A percentile compares a stretch with the other conserved stretches of the same genome.
Evolutionary conservation across 2,797 vertebrate genomes (phyloP).

Genomic region (Manis pentadactyla): DNA sequence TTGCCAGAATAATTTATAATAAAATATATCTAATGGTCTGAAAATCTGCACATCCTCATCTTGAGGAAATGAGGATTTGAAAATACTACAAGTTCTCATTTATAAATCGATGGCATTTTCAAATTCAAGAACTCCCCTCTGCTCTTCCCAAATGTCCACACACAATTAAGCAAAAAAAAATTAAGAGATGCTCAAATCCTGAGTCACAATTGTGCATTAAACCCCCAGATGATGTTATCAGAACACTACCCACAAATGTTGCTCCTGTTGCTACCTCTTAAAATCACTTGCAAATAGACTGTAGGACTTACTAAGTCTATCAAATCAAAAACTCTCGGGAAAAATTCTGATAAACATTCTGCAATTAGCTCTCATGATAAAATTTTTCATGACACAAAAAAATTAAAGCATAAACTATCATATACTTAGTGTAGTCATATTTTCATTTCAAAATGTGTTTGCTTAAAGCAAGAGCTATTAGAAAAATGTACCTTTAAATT

Average conservation of each 20-base stretch:
- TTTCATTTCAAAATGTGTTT: neutral
- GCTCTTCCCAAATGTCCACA: neutral
- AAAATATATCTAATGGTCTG: neutral
- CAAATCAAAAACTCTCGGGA: slow-evolving; percentile 6
- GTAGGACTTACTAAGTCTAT: neutral
- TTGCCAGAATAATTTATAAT: slow-evolving; percentile 18
- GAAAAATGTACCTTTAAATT: slow-evolving; percentile 23
- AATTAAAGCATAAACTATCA: slow-evolving; percentile 5
- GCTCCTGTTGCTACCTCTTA: neutral
- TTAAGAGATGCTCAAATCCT: neutral
- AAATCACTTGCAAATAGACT: slow-evolving; percentile 30
- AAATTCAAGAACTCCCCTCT: slow-evolving; percentile 10
- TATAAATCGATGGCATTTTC: slow-evolving; percentile 15
- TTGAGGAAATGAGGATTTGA: neutral
- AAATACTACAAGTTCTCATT: slow-evolving; percentile 48
- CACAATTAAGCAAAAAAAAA: neutral
- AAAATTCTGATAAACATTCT: slow-evolving; percentile 27
- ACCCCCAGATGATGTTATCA: neutral
- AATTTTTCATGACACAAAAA: slow-evolving; percentile 52
- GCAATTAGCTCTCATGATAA: slow-evolving; percentile 9
- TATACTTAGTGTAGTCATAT: neutral
- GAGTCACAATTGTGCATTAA: neutral
- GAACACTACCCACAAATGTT: neutral
- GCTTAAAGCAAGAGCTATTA: neutral
- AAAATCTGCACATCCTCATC: neutral